Evolutionary conservation across 2,113 vertebrate genomes (phyloP).

Genomic region (Trinectes maculatus): DNA sequence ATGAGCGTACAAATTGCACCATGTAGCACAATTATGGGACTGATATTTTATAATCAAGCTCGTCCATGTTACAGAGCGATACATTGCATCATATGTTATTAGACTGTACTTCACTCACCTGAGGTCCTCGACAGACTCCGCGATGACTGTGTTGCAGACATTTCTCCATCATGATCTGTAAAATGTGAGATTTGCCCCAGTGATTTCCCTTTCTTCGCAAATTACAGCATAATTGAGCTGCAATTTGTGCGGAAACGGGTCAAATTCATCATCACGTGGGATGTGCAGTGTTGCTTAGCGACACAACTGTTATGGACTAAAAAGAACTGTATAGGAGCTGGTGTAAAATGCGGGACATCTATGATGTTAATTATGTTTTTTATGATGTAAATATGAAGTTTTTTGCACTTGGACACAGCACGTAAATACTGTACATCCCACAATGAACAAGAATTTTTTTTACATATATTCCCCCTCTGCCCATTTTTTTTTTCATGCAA

Average conservation of each 20-base stretch:
- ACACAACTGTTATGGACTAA: slow-evolving; percentile 50
- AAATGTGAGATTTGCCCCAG: slow-evolving; percentile 37
- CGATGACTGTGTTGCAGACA: not conserved
- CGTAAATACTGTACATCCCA: slow-evolving; percentile 10
- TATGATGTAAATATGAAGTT: not conserved
- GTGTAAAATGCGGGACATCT: not conserved
- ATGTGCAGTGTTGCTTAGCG: slow-evolving; percentile 67
- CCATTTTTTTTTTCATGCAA: slow-evolving; percentile 39
- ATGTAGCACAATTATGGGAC: not conserved
- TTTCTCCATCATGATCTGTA: not conserved
- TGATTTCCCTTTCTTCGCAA: slow-evolving; percentile 55
- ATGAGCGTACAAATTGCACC: not conserved
- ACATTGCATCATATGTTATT: not conserved
- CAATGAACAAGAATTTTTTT: slow-evolving; percentile 19
- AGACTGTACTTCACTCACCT: slow-evolving; percentile 3
- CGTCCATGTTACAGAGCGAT: not conserved
- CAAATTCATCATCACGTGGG: slow-evolving; percentile 52
- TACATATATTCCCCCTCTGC: slow-evolving; percentile 9
- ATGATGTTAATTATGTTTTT: too few species aligned
- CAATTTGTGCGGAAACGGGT: slow-evolving; percentile 66
- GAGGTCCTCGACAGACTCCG: not conserved
- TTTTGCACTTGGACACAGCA: not conserved
- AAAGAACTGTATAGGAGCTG: slow-evolving; percentile 6
- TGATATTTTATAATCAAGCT: not conserved
- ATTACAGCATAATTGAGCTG: slow-evolving; percentile 68